Evolutionary conservation across 2,113 vertebrate species (phyloP).

Genomic region (Hydropotes inermis): DNA sequence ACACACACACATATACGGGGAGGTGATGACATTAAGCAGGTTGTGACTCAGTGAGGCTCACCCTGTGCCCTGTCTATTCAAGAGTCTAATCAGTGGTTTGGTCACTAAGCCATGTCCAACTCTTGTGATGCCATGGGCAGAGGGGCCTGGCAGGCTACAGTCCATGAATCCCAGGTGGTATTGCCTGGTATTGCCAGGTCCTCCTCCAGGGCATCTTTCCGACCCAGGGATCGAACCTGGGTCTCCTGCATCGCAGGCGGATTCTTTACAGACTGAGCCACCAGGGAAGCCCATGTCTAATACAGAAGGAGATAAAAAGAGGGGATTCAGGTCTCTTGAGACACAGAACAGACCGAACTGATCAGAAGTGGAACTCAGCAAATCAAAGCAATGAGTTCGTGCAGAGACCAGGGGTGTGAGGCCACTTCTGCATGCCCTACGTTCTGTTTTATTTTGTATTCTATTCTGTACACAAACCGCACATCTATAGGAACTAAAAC

Average conservation of each 20-base stretch:
- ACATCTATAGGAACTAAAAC: background rate
- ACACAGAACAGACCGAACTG: fast-evolving
- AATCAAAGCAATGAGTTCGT: fast-evolving
- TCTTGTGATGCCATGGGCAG: background rate
- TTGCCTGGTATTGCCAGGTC: background rate
- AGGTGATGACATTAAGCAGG: background rate
- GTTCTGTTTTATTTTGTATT: background rate
- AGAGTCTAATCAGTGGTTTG: background rate
- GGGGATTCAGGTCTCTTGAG: background rate
- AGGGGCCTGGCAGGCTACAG: background rate
- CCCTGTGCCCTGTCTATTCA: background rate
- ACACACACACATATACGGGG: fast-evolving
- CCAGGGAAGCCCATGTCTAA: background rate
- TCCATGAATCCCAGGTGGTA: fast-evolving
- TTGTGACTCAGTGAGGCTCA: background rate
- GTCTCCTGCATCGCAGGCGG: background rate
- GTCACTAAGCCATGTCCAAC: background rate
- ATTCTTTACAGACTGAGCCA: background rate
- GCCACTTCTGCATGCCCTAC: fast-evolving
- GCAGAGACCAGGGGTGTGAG: background rate
- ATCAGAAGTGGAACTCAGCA: background rate
- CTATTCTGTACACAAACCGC: background rate
- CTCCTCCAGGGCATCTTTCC: background rate
- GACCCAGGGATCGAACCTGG: background rate
- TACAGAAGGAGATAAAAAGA: background rate